A percentile compares a stretch with the other conserved stretches of the same genome.
These are phyloP conservation scores for Paedocypris micromegethes DNA, from an alignment of 2,797 vertebrate genomes.

Conservation along the genomic window DNA sequence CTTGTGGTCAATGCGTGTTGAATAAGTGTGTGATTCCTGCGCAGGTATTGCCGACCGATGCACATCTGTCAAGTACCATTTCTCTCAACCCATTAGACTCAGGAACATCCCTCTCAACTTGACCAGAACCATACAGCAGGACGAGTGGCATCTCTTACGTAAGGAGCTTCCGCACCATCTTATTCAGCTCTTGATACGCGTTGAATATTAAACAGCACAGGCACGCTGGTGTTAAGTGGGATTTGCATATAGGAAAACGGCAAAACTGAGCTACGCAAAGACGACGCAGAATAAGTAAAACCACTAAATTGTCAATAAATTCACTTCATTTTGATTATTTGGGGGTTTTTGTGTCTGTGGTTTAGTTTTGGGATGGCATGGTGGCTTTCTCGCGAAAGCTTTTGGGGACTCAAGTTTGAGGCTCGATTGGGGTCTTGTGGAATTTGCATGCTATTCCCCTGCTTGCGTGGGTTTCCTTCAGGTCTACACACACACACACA, in stretches of 20 bases:
- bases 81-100: constrained; percentile 77
- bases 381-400: no score
- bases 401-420: no score
- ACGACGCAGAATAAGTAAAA: background rate
- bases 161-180: constrained; percentile 55
- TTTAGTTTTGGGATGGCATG: no score
- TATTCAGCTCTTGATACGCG: constrained; percentile 9
- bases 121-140: constrained; percentile 79
- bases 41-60: constrained; percentile 79
- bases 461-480: no score
- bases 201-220: constrained; percentile 23
- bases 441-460: no score
- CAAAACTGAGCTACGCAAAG: background rate
- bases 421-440: no score
- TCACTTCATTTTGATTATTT: no score
- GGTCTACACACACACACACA: no score
- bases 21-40: constrained; percentile 11
- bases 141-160: constrained; percentile 82
- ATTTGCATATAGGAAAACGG: background rate
- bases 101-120: constrained; percentile 80
- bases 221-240: constrained; percentile 21
- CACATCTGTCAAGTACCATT: constrained; percentile 79
- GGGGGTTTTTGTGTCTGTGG: no score
- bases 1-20: constrained; percentile 9
- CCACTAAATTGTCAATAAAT: background rate